Conservation (phyloP, 1,140 invertebrate species). For the Diuraphis noxia region DNA sequence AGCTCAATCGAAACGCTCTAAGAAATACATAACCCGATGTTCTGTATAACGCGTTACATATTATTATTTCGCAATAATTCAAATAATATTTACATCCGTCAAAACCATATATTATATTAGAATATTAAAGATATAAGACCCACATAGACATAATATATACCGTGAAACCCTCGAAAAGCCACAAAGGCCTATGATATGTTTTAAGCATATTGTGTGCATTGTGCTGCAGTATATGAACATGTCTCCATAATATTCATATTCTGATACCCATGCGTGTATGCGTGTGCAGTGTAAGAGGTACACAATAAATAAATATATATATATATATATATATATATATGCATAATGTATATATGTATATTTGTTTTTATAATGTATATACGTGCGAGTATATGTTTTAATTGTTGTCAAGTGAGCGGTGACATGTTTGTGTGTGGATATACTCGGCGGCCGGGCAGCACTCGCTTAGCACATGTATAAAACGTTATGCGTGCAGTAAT, state of each 20-base stretch:
- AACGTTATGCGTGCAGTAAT: not conserved
- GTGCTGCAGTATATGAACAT: not conserved
- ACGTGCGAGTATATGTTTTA: not conserved
- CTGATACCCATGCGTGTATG: not conserved
- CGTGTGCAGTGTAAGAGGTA: not conserved
- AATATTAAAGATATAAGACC: not conserved
- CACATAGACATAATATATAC: not conserved
- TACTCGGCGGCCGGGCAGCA: not conserved
- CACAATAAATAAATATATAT: not conserved
- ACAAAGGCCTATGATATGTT: not conserved
- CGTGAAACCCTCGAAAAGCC: not conserved
- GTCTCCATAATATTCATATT: conserved; percentile 16
- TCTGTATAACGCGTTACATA: not conserved
- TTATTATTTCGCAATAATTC: conserved; percentile 29
- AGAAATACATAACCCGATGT: not conserved
- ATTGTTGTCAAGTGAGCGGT: conserved; percentile 32
- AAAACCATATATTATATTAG: not conserved
- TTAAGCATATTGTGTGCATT: not conserved
- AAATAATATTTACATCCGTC: not conserved
- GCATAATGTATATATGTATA: too few species aligned
- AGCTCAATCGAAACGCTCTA: not conserved
- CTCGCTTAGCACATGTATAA: not conserved
- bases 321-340: too few species aligned
- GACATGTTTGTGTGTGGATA: not conserved
- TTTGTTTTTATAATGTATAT: not conserved